Percentiles rank a stretch among this genome's conserved stretches.
Evolutionary conservation across 2,113 vertebrate genomes (phyloP).

Genomic region (Prunella himalayana): DNA sequence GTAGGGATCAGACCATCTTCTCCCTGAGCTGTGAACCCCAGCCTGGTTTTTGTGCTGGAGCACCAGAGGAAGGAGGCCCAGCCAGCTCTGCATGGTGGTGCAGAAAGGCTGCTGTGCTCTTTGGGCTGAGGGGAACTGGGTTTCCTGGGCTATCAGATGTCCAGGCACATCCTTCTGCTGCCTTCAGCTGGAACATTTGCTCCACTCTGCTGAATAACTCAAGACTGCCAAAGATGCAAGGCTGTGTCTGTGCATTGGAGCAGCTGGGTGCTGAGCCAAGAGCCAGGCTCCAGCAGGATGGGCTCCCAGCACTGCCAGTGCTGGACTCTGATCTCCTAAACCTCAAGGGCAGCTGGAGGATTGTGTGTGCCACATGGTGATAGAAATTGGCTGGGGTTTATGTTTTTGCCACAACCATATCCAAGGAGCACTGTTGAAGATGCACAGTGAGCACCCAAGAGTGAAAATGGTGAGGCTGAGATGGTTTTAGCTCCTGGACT

Average conservation of each 20-base stretch:
- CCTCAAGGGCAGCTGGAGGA: fast-evolving
- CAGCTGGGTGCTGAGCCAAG: neutral
- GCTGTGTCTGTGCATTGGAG: fast-evolving
- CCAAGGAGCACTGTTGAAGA: neutral
- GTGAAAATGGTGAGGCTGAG: neutral
- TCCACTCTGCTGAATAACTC: neutral
- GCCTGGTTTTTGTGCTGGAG: neutral
- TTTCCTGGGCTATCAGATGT: neutral
- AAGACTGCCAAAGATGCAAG: neutral
- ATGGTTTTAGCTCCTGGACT: neutral
- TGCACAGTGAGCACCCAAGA: neutral
- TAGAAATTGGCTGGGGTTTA: neutral
- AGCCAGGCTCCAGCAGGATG: neutral
- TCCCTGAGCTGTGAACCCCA: neutral
- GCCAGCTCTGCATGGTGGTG: neutral
- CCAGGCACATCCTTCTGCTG: neutral
- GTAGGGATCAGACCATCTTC: neutral
- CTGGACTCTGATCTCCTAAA: neutral
- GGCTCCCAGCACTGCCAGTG: neutral
- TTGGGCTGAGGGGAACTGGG: neutral
- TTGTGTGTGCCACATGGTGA: fast-evolving
- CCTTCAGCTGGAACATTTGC: neutral
- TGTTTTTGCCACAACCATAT: neutral
- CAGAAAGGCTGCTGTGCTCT: neutral
- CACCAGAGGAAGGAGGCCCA: neutral